Evolutionary conservation across 2,113 vertebrate genomes (phyloP).

Genomic region (Spermophilus dauricus): DNA sequence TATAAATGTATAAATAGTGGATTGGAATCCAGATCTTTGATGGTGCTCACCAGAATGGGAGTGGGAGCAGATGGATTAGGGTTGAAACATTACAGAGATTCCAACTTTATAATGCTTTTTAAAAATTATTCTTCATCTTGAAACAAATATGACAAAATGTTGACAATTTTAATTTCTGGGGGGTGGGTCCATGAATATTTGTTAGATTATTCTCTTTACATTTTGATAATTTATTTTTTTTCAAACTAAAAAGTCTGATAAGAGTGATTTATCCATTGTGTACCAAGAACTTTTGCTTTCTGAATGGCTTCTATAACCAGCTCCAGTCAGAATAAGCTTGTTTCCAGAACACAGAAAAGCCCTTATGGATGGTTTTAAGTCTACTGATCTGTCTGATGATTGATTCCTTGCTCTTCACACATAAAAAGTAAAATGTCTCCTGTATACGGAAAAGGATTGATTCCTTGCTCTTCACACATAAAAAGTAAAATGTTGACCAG

Average conservation of each 20-base stretch:
- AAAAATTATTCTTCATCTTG: neutral
- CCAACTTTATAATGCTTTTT: neutral
- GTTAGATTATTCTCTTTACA: neutral
- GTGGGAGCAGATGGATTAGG: neutral
- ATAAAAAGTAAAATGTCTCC: neutral
- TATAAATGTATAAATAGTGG: neutral
- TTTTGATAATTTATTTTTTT: neutral
- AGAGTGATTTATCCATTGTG: neutral
- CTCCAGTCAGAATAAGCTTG: neutral
- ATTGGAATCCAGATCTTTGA: neutral
- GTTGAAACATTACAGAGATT: neutral
- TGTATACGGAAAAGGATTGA: neutral
- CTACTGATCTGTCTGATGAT: neutral
- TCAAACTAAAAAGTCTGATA: constrained; percentile 41
- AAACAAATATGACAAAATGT: constrained; percentile 10
- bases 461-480: neutral
- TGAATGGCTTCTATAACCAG: neutral
- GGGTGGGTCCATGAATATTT: neutral
- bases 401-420: neutral
- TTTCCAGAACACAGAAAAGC: neutral
- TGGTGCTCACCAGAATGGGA: neutral
- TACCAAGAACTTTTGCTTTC: neutral
- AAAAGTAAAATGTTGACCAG: neutral
- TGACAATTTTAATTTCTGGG: neutral
- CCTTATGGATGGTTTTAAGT: neutral